Base-by-base conservation (phyloP, 2,888 invertebrate species). In the Slavum lentiscoides region DNA sequence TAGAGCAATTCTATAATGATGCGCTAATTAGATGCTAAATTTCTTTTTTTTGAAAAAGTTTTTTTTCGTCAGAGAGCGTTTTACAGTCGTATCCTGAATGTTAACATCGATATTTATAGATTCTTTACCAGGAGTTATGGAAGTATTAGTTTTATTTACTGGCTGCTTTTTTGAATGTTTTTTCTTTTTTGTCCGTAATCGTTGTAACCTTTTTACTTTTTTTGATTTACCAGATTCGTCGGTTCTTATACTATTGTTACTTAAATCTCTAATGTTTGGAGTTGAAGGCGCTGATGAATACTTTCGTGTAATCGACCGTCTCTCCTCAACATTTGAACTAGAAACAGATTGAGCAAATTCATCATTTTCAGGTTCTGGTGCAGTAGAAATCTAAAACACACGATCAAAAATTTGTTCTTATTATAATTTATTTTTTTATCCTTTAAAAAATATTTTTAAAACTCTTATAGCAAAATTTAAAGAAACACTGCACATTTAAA, bases 331-430 rank as follows among this genome's bases (percentile, higher is more conserved):
- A 49, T 58, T 70, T 43, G 64, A 80, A 39, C 5, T 72, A 80
- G 72, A 72, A 39, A 72, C 39, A 70, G 80, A 72, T 72, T 80
- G 80, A 70, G 62, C 58, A 72, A 62, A 64, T 80, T 80, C 55
- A 23, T 64, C 8, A 64, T 37, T 64, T 70, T 64, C 55, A 64
- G 30, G 49, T 61, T 61, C 76, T 53, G 70, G 49, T 64, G 21
- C 55, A 23, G 80, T 80, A 72, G 80, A 80, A 55, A 80, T 80
- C 80, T 80, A 58, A 58, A 80, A 72, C 53, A 77, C 9, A 43
- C 43, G 9, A 9, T 43, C 43, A 43, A 43, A 53, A 15, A 49
- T 37, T 55, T 55, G 55, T 55, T 55, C 55, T 43, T 43, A 43
- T n/a, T 64, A 66, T 15, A 21, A 64, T 53, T 19, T 62, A n/a